Base-by-base conservation (phyloP, 2,888 invertebrate genomes). In the Julus scanicus region DNA sequence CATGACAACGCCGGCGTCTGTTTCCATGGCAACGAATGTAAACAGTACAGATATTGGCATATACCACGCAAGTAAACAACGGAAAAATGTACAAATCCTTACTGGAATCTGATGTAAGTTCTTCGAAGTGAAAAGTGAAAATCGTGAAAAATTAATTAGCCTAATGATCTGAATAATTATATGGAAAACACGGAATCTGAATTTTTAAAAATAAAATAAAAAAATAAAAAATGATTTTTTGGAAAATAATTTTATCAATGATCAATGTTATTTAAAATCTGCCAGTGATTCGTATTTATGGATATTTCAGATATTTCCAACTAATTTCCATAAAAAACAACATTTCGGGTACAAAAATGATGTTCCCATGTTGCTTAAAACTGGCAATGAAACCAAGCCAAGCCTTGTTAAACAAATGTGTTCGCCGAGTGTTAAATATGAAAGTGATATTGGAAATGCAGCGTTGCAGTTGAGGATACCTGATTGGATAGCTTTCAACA, bases 401-500 rank as follows among this genome's bases (percentile, higher is more conserved):
- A 85, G 48, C 44, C 8, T 13, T 11, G n/a, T 17, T 15, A 85
- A 85, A 48, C 44, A 85, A 49, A 44, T 49, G 13, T n/a, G 3
- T 29, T 49, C 84, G 4, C 84, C 83, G 13, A 88, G 49, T 84
- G 48, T 88, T 37, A 88, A 88, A 84, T 88, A 88, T 84, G 88
- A 88, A 88, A 88, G 88, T 13, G 84, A 71, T 9, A 40, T 37
- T 49, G 88, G 88, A 37, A 84, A 29, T 84, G 39, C 57, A 84
- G 88, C 88, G 29, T 37, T 88, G 13, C 57, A 88, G 49, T 53
- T 84, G 39, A 40, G 84, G 4, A 88, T 88, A n/a, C 88, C 88
- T 1, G 88, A 88, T 84, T 88, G 88, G 88, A 88, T 88, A 39
- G 71, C 88, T n/a, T 88, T 88, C 57, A 39, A 88, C 20, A 88